Evolutionary conservation across 2,113 vertebrate species (phyloP).

Genomic region (Cebus imitator): DNA sequence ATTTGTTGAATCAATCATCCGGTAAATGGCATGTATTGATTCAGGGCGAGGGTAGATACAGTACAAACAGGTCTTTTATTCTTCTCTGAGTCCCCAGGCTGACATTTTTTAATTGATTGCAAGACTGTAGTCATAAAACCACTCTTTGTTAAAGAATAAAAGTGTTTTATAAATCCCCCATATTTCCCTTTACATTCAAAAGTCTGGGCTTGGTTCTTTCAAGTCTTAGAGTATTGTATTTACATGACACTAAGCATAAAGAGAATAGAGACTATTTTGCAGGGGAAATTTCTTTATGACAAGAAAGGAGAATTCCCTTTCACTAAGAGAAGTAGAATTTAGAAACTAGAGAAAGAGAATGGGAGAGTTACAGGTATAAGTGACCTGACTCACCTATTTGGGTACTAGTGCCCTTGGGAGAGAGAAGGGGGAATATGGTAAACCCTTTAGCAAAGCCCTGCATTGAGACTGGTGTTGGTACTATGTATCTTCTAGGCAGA

Average conservation of each 20-base stretch:
- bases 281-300: neutral
- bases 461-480: neutral
- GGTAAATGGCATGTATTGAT: neutral
- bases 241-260: neutral
- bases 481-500: neutral
- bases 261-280: neutral
- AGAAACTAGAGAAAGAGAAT: neutral
- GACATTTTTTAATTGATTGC: neutral
- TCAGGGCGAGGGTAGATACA: neutral
- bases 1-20: neutral
- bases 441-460: neutral
- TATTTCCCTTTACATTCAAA: neutral
- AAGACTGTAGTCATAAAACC: neutral
- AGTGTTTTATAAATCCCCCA: neutral
- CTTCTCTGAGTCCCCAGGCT: neutral
- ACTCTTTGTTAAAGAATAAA: neutral
- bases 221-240: neutral
- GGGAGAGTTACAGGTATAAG: no score
- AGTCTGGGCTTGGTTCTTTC: neutral
- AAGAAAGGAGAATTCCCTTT: neutral
- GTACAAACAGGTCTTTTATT: slow-evolving; percentile 18
- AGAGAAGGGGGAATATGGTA: no score
- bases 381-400: neutral
- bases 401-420: no score
- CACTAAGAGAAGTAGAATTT: neutral